phyloP scores from a whole-genome alignment of 2,888 invertebrate species.

The Drosophila subsilvestris region DNA sequence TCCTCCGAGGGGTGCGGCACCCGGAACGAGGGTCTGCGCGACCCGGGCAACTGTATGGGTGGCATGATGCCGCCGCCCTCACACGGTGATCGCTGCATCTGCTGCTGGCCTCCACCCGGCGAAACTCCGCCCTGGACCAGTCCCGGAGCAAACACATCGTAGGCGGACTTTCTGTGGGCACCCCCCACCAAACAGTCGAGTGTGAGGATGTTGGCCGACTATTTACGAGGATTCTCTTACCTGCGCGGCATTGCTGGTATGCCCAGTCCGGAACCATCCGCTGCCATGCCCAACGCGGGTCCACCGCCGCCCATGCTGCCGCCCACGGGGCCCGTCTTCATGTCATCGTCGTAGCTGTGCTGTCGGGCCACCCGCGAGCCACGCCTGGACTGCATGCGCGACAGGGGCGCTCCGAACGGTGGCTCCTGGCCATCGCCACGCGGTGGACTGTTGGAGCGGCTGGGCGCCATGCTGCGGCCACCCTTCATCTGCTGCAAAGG shows the following conservation, averaged over 20 bases:
- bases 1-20: constrained; percentile 86
- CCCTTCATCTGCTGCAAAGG: constrained; percentile 87
- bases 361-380: constrained; percentile 89
- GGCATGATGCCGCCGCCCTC: constrained; percentile 81
- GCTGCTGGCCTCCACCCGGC: constrained; percentile 76
- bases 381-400: constrained; percentile 85
- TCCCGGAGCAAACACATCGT: constrained; percentile 91
- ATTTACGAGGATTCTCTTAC: constrained; percentile 76
- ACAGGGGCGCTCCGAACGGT: constrained; percentile 80
- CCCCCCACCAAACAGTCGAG: background rate
- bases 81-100: constrained; percentile 81
- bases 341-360: constrained; percentile 93
- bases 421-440: constrained; percentile 83
- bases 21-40: constrained; percentile 87
- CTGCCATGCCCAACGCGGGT: constrained; percentile 63
- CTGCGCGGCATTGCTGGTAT: constrained; percentile 91
- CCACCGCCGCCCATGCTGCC: constrained; percentile 69
- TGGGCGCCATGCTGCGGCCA: constrained; percentile 87
- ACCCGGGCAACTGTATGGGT: constrained; percentile 83
- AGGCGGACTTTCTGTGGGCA: constrained; percentile 87
- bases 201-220: background rate
- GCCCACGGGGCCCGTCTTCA: constrained; percentile 83
- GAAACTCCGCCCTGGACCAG: constrained; percentile 82
- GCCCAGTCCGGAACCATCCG: constrained; percentile 86
- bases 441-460: constrained; percentile 87